Evolutionary conservation across 2,888 invertebrate species (phyloP), one percentile per base, ranked within the genome.

Genomic region (Aphidoletes aphidimyza): DNA sequence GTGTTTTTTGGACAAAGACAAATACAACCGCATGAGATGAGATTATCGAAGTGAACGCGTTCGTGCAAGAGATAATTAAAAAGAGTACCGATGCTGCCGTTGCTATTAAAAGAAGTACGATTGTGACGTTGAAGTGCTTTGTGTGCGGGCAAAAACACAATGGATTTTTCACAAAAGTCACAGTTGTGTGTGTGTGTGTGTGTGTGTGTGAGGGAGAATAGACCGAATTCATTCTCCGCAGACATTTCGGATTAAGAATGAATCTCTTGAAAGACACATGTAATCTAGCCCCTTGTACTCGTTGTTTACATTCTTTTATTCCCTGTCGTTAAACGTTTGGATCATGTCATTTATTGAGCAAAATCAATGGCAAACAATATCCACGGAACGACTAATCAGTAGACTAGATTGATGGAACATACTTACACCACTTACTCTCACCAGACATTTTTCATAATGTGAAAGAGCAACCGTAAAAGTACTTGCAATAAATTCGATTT

Each of bases 21-120:
- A 69, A 69, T 69, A 69, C 69, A n/a, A n/a, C n/a, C n/a, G n/a
- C n/a, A n/a, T 5, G 69, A 69, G 69, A 69, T 69, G 69, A 69
- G 69, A 69, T 69, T 69, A 30, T 69, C 69, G 69, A 69, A 26
- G 30, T 69, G 69, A 69, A 69, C 69, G 69, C 69, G 11, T 69
- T 19, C 69, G 69, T 14, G 30, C n/a, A 69, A 69, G 69, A 69
- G 69, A 69, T 69, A 69, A 69, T 69, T 69, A 69, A 69, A 54
- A 69, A 69, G 69, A 69, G 69, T 30, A 69, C 69, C 69, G 30
- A n/a, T n/a, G n/a, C n/a, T n/a, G n/a, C n/a, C n/a, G n/a, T n/a
- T n/a, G n/a, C n/a, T n/a, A n/a, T n/a, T n/a, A n/a, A n/a, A n/a
- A n/a, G n/a, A n/a, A n/a, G n/a, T n/a, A n/a, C 42, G 14, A 14